Evolutionary conservation across 1,140 invertebrate genomes (phyloP).

Genomic region (Bombus affinis): DNA sequence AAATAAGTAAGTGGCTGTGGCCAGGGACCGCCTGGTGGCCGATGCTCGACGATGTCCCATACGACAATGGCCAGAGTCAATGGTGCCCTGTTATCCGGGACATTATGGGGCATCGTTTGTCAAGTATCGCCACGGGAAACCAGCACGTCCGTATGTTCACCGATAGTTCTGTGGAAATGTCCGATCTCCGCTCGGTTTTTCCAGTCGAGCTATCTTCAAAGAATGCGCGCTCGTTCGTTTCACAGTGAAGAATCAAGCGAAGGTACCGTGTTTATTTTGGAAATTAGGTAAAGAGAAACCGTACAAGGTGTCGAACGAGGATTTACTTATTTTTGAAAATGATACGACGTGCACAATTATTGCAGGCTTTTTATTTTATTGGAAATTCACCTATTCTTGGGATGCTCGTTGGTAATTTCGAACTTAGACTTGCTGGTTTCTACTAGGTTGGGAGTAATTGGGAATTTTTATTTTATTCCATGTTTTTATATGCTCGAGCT

Average conservation of each 20-base stretch:
- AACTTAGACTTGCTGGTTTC: no score
- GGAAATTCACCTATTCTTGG: no score
- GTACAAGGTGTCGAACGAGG: neutral
- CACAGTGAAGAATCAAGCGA: no score
- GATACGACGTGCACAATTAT: neutral
- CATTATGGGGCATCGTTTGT: constrained; percentile 69
- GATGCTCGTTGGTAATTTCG: neutral
- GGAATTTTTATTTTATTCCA: neutral
- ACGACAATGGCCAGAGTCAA: constrained; percentile 65
- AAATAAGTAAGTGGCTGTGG: constrained; percentile 56
- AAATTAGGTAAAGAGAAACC: neutral
- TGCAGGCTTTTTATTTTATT: no score
- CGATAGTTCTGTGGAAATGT: constrained; percentile 30
- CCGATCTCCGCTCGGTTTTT: constrained; percentile 1
- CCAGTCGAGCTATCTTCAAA: neutral
- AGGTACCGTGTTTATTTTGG: neutral
- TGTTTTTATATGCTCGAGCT: no score
- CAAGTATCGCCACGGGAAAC: constrained; percentile 62
- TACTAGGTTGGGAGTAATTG: neutral
- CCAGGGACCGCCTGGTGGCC: constrained; percentile 58
- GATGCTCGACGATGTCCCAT: constrained; percentile 25
- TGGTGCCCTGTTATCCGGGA: constrained; percentile 66
- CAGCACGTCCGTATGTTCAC: constrained; percentile 56
- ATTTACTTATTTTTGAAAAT: neutral
- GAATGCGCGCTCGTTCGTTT: neutral